A percentile compares a stretch with the other conserved stretches of the same genome.
Conservation (phyloP, 2,797 vertebrate species). For the Glossophaga mutica region DNA sequence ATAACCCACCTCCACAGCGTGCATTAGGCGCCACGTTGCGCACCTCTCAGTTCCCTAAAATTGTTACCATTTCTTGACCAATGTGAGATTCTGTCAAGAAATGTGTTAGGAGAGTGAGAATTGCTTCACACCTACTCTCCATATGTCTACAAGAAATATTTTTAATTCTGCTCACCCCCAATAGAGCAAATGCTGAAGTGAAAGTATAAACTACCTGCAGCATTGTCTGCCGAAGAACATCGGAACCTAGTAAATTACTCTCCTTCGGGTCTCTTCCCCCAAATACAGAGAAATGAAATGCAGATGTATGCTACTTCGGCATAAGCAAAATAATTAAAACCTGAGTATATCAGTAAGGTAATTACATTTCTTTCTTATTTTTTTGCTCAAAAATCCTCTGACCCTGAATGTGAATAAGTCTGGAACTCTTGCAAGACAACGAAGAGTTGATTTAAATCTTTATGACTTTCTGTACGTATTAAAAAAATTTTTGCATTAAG, state of each 20-base stretch:
- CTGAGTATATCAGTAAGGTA: neutral
- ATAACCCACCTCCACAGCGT: neutral
- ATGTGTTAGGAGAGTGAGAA: constrained; percentile 67
- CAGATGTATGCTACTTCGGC: too few relatives aligned
- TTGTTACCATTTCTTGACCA: constrained; percentile 58
- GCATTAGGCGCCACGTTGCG: neutral
- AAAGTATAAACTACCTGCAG: constrained; percentile 20
- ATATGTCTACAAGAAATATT: constrained; percentile 56
- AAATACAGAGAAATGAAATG: neutral
- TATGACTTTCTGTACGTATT: neutral
- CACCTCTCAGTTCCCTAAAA: constrained; percentile 21
- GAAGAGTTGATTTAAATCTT: neutral
- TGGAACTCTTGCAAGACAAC: neutral
- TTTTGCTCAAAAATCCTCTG: neutral
- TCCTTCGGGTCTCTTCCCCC: neutral
- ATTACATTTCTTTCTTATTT: neutral
- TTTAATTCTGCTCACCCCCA: constrained; percentile 22
- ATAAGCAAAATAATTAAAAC: neutral
- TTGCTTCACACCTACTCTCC: constrained; percentile 65
- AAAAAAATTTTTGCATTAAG: neutral
- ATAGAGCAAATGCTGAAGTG: neutral
- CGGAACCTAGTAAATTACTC: neutral
- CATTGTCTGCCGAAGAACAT: neutral
- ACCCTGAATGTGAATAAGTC: neutral
- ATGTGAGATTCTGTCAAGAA: constrained; percentile 51